Percentiles rank a stretch among this genome's conserved stretches.
Evolutionary conservation across 2,888 invertebrate genomes (phyloP).

Genomic region (Bombyx huttoni): DNA sequence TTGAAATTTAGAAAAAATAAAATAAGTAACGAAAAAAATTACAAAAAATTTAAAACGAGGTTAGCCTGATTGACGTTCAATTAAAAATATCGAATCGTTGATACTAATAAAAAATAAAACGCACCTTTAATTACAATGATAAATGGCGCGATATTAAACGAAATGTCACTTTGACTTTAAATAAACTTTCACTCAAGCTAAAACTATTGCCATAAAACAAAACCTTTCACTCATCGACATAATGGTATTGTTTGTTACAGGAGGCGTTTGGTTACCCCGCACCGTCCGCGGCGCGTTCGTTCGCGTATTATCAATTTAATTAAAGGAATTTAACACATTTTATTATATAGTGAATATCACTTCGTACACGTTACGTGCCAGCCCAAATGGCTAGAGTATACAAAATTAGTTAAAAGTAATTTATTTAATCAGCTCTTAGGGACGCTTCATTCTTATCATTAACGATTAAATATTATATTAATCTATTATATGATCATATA

Average conservation of each 20-base stretch:
- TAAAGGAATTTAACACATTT: slow-evolving; percentile 62
- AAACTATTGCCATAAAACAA: too few species aligned
- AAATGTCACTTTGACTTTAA: too few species aligned
- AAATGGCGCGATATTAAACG: too few species aligned
- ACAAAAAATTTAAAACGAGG: too few species aligned
- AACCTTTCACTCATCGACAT: too few species aligned
- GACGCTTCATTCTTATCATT: slow-evolving; percentile 74
- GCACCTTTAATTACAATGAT: too few species aligned
- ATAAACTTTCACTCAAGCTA: too few species aligned
- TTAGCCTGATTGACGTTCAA: too few species aligned
- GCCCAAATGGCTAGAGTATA: slow-evolving; percentile 70
- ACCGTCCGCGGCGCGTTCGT: slow-evolving; percentile 41
- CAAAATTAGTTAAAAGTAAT: slow-evolving; percentile 78
- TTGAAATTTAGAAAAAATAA: too few species aligned
- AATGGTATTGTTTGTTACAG: slow-evolving; percentile 19
- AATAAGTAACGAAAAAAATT: slow-evolving; percentile 1
- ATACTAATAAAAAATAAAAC: too few species aligned
- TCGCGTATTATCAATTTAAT: slow-evolving; percentile 56
- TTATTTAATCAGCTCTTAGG: slow-evolving; percentile 74
- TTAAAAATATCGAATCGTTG: too few species aligned
- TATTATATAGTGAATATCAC: slow-evolving; percentile 66
- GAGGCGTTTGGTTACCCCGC: slow-evolving; percentile 27
- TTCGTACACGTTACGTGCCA: slow-evolving; percentile 58
- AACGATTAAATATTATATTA: slow-evolving; percentile 73
- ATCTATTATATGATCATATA: slow-evolving; percentile 74